Conservation (phyloP, 2,888 invertebrate genomes). For the Hydriomena furcata region DNA sequence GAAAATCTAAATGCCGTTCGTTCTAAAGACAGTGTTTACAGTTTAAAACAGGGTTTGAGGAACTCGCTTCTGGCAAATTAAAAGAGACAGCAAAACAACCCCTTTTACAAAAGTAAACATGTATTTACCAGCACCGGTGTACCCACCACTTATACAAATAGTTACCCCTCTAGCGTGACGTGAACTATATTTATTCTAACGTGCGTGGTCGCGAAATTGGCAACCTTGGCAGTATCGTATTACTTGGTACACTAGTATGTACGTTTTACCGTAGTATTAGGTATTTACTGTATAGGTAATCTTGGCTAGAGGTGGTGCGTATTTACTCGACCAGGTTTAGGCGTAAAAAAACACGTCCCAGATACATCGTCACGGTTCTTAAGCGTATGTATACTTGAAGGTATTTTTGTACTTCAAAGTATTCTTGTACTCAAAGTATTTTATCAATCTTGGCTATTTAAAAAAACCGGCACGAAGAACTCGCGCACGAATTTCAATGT, state of each 20-base stretch:
- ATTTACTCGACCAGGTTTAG: too few species aligned
- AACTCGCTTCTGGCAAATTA: slow-evolving; percentile 6
- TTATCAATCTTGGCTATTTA: too few species aligned
- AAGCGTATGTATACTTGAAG: too few species aligned
- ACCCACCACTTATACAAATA: slow-evolving; percentile 22
- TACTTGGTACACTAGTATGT: slow-evolving; percentile 10
- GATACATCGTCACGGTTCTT: too few species aligned
- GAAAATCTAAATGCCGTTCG: not conserved
- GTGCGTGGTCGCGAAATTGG: slow-evolving; percentile 33
- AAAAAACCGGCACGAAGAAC: too few species aligned
- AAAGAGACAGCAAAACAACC: slow-evolving; percentile 13
- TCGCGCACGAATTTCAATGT: too few species aligned
- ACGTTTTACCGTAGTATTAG: slow-evolving; percentile 11
- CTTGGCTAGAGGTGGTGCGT: too few species aligned
- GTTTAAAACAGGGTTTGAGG: not conserved
- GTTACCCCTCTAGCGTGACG: slow-evolving; percentile 25
- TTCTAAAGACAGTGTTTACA: slow-evolving; percentile 1
- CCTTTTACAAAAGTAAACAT: slow-evolving; percentile 21
- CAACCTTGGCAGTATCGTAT: slow-evolving; percentile 33
- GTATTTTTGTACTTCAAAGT: too few species aligned
- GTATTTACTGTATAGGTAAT: not conserved
- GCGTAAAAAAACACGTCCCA: too few species aligned
- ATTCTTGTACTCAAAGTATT: too few species aligned
- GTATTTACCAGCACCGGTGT: slow-evolving; percentile 18
- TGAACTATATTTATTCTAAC: slow-evolving; percentile 31